Conservation (phyloP, 2,113 vertebrate species). For the Antechinus flavipes region DNA sequence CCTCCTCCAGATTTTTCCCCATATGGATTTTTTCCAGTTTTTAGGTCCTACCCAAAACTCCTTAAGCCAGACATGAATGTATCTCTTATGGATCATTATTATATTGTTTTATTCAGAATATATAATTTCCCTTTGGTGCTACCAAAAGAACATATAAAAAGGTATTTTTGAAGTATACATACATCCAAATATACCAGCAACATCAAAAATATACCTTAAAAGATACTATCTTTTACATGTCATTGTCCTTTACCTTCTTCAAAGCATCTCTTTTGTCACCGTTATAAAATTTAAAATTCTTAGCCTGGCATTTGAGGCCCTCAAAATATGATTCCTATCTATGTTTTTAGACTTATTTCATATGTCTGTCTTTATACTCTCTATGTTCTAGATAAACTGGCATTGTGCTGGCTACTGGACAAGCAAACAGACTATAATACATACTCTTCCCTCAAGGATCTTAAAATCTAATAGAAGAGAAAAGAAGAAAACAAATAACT, state of each 20-base stretch:
- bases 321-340: background rate
- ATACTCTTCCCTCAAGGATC: background rate
- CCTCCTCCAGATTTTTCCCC: background rate
- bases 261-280: background rate
- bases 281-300: background rate
- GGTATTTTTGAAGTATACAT: slow-evolving; percentile 23
- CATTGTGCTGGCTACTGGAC: background rate
- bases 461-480: background rate
- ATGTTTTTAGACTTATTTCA: background rate
- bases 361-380: background rate
- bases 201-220: slow-evolving; percentile 51
- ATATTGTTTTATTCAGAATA: slow-evolving; percentile 78
- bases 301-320: background rate
- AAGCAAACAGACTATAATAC: background rate
- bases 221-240: background rate
- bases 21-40: slow-evolving; percentile 45
- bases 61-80: slow-evolving; percentile 38
- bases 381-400: background rate
- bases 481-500: background rate
- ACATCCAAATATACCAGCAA: slow-evolving; percentile 44
- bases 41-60: slow-evolving; percentile 53
- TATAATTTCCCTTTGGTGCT: slow-evolving; percentile 42
- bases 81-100: slow-evolving; percentile 52
- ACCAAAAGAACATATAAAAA: slow-evolving; percentile 26
- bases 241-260: background rate